Base-by-base conservation (phyloP, 2,888 invertebrate species). In the Tryphoninae sp. region DNA sequence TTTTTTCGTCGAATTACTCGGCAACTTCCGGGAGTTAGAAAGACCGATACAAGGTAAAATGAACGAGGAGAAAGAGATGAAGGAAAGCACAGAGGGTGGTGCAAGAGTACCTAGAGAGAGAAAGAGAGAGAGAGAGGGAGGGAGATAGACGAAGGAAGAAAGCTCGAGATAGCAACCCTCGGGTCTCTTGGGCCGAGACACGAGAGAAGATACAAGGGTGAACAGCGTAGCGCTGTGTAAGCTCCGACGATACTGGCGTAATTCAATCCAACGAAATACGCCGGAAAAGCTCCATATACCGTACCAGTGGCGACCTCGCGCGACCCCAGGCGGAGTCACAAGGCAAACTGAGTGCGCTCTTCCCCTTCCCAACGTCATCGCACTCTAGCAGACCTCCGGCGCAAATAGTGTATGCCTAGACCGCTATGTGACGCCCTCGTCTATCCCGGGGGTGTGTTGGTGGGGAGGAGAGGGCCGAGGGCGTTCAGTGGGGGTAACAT, bases 191-290 rank as follows among this genome's bases (percentile, higher is more conserved):
- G 61, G 67, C 33, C 62, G 65, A 65, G 45, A 19, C 26, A 23
- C 49, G 33, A 33, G 33, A 65, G 53, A 45, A 42, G 23, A 53
- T 42, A 26, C 19, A 53, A 77, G 62, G 74, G 68, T 64, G 59
- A 78, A 33, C 33, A 74, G 64, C 69, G 68, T 9, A 45, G 45
- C 9, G 69, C 73, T 65, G 59, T 59, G 64, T 69, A 78, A 68
- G 58, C 69, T 45, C 19, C 49, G 65, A 33, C 49, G 72, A 58
- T 65, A 64, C 40, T 58, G 58, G 67, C 64, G 62, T 78, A 78
- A 78, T 81, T 81, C 75, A 68, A 74, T 74, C 59, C 62, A 58
- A 26, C 53, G 62, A 69, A 75, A 81, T 71, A 71, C 73, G 11
- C 77, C 26, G 65, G 76, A 65, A 80, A 80, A 71, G 65, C 65